Evolutionary conservation across 1,140 invertebrate genomes (phyloP), one percentile per base, ranked within the genome.

Genomic region (Aphaenogaster ashmeadi): DNA sequence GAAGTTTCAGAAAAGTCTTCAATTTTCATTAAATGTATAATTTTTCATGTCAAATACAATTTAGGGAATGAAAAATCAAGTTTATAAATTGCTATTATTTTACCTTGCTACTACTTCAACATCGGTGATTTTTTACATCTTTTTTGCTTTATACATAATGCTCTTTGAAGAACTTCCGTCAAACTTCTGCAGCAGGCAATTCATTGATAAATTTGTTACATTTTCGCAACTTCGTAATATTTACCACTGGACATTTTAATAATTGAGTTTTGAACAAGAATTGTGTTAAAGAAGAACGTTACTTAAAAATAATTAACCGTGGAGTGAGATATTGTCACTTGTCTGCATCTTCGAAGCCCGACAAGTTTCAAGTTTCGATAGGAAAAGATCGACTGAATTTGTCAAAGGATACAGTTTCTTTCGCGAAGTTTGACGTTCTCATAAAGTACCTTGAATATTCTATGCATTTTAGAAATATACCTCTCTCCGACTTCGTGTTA

Each of bases 291-390:
- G 44, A 38, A 36, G 38, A 27, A 44, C 21, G 18, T 33, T 79
- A 36, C 18, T 66, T 36, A 47, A 69, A 81, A 69, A 27, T 69
- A 69, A 81, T 81, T 81, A 69, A 69, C n/a, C 21, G 2, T 21
- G 15, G 4, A 52, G 36, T 80, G n/a, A 67, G 6, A 80, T 27
- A 50, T 69, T 54, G 36, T 52, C 78, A 41, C 47, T 44, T 47
- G 36, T 54, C 33, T 41, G n/a, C 4, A 56, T 69, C 36, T 41
- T 15, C 13, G 36, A 47, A 38, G 6, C 21, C 2, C 21, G 5
- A 36, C 27, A 44, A 36, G 66, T 36, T 36, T n/a, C 8, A 74
- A 83, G 69, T 83, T 83, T 36, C 27, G 41, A 56, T 18, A 9
- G 52, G 18, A 58, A 74, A 72, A 18, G 38, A 33, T 74, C 11